Percentiles rank a stretch among this genome's conserved stretches.
Conservation (phyloP, 2,888 invertebrate species). For the Eurytoma adleriae region DNA sequence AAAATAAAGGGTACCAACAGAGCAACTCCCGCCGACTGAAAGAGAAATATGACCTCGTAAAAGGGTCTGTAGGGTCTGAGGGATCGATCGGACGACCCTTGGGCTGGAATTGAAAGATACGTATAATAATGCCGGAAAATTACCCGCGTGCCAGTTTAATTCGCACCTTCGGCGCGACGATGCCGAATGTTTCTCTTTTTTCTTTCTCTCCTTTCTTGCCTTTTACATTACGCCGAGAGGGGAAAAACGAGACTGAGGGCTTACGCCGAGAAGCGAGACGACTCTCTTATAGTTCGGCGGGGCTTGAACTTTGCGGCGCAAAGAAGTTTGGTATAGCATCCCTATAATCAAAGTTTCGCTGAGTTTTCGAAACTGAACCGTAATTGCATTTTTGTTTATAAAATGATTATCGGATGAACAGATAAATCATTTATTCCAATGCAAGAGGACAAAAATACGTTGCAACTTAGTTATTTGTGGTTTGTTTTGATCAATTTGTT, state of each 20-base stretch:
- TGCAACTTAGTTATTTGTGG: too few relatives aligned
- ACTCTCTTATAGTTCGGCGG: background rate
- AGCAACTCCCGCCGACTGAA: background rate
- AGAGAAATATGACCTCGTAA: background rate
- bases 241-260: background rate
- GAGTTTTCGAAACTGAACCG: background rate
- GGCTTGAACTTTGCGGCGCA: background rate
- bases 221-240: background rate
- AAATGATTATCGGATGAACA: constrained; percentile 20
- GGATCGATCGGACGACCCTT: background rate
- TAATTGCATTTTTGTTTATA: constrained; percentile 20
- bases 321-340: background rate
- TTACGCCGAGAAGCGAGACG: background rate
- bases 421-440: too few relatives aligned
- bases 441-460: too few relatives aligned
- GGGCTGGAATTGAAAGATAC: constrained; percentile 25
- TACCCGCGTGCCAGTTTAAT: constrained; percentile 20
- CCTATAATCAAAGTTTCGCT: background rate
- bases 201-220: background rate
- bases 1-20: background rate
- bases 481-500: too few relatives aligned
- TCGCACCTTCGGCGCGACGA: constrained; percentile 8
- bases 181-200: background rate
- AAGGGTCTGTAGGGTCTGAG: background rate
- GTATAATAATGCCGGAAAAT: constrained; percentile 23